phyloP scores from a whole-genome alignment of 2,113 vertebrate genomes.

The Notothenia rossii region DNA sequence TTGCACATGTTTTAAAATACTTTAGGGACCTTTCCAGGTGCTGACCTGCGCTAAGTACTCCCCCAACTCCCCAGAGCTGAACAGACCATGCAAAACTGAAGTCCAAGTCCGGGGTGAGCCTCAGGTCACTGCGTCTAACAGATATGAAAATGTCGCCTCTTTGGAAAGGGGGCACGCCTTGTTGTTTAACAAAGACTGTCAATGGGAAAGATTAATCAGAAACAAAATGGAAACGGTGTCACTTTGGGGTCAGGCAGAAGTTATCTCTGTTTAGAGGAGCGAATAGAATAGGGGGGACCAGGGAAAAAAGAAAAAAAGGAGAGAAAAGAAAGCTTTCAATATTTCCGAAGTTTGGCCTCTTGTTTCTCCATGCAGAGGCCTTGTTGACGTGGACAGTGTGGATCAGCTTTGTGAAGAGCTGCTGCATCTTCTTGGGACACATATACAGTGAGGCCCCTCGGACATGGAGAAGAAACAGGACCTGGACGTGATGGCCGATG shows the following conservation, averaged over 20 bases:
- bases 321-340: conserved; percentile 76
- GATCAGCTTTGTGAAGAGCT: conserved; percentile 59
- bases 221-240: conserved; percentile 98
- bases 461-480: conserved; percentile 52
- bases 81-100: conserved; percentile 91
- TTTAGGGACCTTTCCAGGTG: conserved; percentile 77
- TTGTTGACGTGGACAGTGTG: conserved; percentile 68
- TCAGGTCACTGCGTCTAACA: conserved; percentile 99
- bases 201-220: conserved; percentile 99
- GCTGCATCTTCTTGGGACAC: conserved; percentile 57
- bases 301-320: conserved; percentile 33
- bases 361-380: conserved; percentile 73
- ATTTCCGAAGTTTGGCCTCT: conserved; percentile 80
- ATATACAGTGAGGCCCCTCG: conserved; percentile 58
- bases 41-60: conserved; percentile 88
- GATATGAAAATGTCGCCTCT: conserved; percentile 99
- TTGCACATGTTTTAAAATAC: conserved; percentile 54
- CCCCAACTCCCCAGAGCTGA: conserved; percentile 86
- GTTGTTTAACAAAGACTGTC: conserved; percentile 99
- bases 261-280: conserved; percentile 83
- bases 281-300: conserved; percentile 72
- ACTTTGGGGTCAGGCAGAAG: conserved; percentile 97
- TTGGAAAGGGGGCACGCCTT: conserved; percentile 93
- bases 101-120: conserved; percentile 99
- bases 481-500: conserved; percentile 58